A percentile compares a stretch with the other conserved stretches of the same genome.
Evolutionary conservation across 2,797 vertebrate species (phyloP).

Genomic region (Chaunax sp.): DNA sequence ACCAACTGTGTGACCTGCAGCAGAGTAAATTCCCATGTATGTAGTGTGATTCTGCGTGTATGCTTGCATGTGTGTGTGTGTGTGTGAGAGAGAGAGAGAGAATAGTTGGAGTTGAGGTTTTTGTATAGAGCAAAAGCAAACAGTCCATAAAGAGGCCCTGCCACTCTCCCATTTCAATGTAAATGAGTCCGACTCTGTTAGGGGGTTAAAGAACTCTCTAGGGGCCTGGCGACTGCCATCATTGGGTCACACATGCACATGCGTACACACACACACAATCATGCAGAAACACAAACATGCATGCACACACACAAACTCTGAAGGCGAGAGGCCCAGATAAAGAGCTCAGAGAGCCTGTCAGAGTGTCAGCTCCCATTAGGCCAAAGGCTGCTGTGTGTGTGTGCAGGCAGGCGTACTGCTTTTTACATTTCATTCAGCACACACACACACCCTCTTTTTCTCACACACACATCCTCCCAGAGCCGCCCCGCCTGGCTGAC

Average conservation of each 20-base stretch:
- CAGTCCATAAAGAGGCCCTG: constrained; percentile 83
- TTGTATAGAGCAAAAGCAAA: constrained; percentile 81
- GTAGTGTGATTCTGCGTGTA: constrained; percentile 36
- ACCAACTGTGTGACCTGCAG: constrained; percentile 71
- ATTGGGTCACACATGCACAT: constrained; percentile 75
- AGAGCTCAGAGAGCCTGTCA: constrained; percentile 84
- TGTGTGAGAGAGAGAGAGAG: constrained; percentile 58
- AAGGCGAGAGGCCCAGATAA: constrained; percentile 81
- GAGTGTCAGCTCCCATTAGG: constrained; percentile 84
- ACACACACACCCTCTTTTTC: constrained; percentile 57
- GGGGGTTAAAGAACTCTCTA: constrained; percentile 84
- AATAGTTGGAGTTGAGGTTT: constrained; percentile 71
- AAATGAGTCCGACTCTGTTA: constrained; percentile 87
- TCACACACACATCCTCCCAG: constrained; percentile 71
- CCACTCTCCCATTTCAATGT: constrained; percentile 87
- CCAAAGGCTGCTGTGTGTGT: constrained; percentile 77
- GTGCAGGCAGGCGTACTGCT: constrained; percentile 79
- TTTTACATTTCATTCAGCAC: constrained; percentile 77
- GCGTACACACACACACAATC: constrained; percentile 47
- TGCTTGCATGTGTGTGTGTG: constrained; percentile 27
- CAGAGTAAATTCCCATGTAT: constrained; percentile 74
- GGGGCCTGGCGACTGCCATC: constrained; percentile 77
- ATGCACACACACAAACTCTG: constrained; percentile 55
- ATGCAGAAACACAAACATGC: constrained; percentile 47
- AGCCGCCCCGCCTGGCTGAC: constrained; percentile 79